A percentile compares a stretch with the other conserved stretches of the same genome.
Conservation (phyloP, 2,888 invertebrate genomes). For the Mesorhabditis spiculigera region DNA sequence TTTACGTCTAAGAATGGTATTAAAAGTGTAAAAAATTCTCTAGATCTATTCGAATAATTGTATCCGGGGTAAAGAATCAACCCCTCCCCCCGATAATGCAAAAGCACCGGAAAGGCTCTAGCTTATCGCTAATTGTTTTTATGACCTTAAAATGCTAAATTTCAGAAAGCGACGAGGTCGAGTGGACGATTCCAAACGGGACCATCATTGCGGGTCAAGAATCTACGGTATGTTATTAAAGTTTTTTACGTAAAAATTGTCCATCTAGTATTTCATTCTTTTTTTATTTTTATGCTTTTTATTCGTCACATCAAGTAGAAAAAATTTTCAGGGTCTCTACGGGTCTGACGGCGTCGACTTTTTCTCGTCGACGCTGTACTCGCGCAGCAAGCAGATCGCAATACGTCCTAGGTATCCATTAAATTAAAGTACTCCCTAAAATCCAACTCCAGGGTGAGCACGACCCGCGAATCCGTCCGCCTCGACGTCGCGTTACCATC, state of each 20-base stretch:
- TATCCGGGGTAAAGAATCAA: too few relatives aligned
- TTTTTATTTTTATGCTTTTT: too few relatives aligned
- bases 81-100: too few relatives aligned
- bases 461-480: neutral
- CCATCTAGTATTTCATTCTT: too few relatives aligned
- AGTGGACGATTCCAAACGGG: slow-evolving; percentile 5
- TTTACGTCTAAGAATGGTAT: too few relatives aligned
- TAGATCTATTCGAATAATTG: too few relatives aligned
- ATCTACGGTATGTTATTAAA: neutral
- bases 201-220: neutral
- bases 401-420: neutral
- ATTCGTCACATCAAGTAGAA: too few relatives aligned
- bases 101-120: too few relatives aligned
- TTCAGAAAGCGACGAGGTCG: neutral
- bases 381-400: neutral
- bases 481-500: neutral
- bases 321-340: neutral
- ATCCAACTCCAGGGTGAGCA: neutral
- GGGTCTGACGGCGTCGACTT: slow-evolving; percentile 1
- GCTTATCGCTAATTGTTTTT: too few relatives aligned
- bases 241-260: neutral
- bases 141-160: neutral
- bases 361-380: neutral
- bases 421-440: too few relatives aligned
- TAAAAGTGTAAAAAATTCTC: too few relatives aligned